phyloP scores from a whole-genome alignment of 2,797 vertebrate genomes.

The Alfaro cultratus region DNA sequence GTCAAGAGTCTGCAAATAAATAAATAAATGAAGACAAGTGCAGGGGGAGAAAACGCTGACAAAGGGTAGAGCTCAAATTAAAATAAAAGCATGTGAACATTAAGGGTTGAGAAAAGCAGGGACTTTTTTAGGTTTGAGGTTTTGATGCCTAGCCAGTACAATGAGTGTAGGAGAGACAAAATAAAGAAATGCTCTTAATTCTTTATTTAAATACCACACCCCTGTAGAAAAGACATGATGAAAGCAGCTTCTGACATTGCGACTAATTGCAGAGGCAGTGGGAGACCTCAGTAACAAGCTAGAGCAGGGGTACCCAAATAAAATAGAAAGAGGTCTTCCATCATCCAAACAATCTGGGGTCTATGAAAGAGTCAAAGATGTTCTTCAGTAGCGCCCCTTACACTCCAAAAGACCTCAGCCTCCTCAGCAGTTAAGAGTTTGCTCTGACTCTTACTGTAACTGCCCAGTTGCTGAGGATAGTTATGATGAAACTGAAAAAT shows the following conservation, averaged over 20 bases:
- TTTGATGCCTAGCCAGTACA: neutral
- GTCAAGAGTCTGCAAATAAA: neutral
- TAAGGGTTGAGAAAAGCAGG: neutral
- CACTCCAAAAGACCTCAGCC: no score
- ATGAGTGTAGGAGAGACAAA: neutral
- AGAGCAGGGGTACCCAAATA: neutral
- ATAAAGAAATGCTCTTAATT: neutral
- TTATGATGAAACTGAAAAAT: no score
- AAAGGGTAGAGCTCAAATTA: neutral
- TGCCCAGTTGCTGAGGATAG: no score
- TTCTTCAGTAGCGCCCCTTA: no score
- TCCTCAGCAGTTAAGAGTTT: no score
- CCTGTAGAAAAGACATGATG: neutral
- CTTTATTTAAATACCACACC: neutral
- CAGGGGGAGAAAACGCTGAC: neutral
- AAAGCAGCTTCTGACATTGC: neutral
- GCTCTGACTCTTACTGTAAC: no score
- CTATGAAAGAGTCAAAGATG: no score
- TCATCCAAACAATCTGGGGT: no score
- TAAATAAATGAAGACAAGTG: neutral
- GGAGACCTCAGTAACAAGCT: neutral
- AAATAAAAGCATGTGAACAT: neutral
- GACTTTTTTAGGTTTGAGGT: neutral
- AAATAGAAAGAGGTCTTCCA: no score
- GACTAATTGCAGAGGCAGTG: neutral